Percentiles rank a stretch among this genome's conserved stretches.
Evolutionary conservation across 2,113 vertebrate genomes (phyloP).

Genomic region (Nyctereutes procyonoides): DNA sequence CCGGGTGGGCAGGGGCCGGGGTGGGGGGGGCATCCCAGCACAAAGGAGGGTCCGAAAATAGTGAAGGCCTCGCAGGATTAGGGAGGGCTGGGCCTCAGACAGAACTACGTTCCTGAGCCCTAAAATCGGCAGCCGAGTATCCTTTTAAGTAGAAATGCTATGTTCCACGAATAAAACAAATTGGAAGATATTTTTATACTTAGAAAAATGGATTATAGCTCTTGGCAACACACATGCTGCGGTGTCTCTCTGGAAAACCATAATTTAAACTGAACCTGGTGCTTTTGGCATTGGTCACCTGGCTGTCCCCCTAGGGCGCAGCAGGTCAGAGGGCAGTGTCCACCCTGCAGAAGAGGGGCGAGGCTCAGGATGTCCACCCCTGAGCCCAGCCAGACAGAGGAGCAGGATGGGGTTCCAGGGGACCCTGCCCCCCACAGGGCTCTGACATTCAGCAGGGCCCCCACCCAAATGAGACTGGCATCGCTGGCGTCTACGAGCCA

Average conservation of each 20-base stretch:
- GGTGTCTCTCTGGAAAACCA: conserved; percentile 81
- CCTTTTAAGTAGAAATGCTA: conserved; percentile 82
- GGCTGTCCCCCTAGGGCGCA: background rate
- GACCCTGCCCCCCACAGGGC: background rate
- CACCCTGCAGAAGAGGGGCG: background rate
- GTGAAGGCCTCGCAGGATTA: conserved; percentile 51
- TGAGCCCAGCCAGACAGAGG: background rate
- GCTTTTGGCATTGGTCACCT: conserved; percentile 5
- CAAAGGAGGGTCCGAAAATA: conserved; percentile 28
- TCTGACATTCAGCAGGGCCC: accelerated
- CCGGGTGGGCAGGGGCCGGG: background rate
- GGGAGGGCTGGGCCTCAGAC: background rate
- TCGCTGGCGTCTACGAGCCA: accelerated
- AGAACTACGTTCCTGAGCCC: background rate
- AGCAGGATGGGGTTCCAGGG: background rate
- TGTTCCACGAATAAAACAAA: conserved; percentile 82
- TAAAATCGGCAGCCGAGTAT: background rate
- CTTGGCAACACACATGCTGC: conserved; percentile 71
- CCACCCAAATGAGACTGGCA: background rate
- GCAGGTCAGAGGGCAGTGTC: background rate
- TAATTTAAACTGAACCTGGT: conserved; percentile 77
- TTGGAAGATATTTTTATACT: conserved; percentile 83
- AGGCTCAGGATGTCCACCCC: background rate
- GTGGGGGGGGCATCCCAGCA: background rate
- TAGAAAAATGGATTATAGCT: conserved; percentile 84